These are phyloP conservation scores for Gerris lacustris DNA, from an alignment of 2,888 invertebrate species.

Conservation along the genomic window DNA sequence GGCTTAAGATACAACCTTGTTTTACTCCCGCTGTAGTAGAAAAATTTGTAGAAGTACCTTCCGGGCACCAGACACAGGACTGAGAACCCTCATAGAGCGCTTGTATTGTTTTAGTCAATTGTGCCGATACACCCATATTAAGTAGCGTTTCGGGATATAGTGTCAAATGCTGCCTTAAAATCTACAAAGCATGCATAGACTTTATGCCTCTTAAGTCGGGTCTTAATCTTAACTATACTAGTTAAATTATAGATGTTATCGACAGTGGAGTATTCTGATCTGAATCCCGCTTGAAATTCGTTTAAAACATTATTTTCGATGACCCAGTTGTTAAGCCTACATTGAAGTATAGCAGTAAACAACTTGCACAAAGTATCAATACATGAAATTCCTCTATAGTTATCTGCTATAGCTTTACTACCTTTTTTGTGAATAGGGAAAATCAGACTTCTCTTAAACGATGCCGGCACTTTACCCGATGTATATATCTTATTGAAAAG, in stretches of 20 bases:
- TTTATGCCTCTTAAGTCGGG: not conserved
- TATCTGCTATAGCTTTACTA: not conserved
- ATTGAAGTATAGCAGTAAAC: slow-evolving; percentile 11
- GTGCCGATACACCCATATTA: too few relatives aligned
- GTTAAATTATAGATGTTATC: slow-evolving; percentile 24
- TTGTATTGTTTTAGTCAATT: too few relatives aligned
- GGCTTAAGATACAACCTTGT: too few relatives aligned
- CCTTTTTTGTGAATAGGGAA: slow-evolving; percentile 20
- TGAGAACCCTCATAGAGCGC: too few relatives aligned
- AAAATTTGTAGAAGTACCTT: too few relatives aligned
- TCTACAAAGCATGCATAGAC: slow-evolving; percentile 14
- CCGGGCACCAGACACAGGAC: too few relatives aligned
- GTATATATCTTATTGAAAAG: not conserved
- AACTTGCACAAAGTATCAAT: slow-evolving; percentile 15
- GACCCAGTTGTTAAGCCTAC: slow-evolving; percentile 18
- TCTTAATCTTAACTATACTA: slow-evolving; percentile 17
- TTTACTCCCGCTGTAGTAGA: too few relatives aligned
- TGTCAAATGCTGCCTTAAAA: slow-evolving; percentile 15
- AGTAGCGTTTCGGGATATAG: not conserved
- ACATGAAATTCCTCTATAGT: slow-evolving; percentile 21
- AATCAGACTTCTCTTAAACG: not conserved
- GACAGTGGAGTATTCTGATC: slow-evolving; percentile 20
- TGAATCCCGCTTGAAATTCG: slow-evolving; percentile 25
- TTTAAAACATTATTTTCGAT: slow-evolving; percentile 17
- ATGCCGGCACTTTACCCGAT: not conserved